phyloP scores from a whole-genome alignment of 2,113 vertebrate genomes.

The Enhydra lutris region DNA sequence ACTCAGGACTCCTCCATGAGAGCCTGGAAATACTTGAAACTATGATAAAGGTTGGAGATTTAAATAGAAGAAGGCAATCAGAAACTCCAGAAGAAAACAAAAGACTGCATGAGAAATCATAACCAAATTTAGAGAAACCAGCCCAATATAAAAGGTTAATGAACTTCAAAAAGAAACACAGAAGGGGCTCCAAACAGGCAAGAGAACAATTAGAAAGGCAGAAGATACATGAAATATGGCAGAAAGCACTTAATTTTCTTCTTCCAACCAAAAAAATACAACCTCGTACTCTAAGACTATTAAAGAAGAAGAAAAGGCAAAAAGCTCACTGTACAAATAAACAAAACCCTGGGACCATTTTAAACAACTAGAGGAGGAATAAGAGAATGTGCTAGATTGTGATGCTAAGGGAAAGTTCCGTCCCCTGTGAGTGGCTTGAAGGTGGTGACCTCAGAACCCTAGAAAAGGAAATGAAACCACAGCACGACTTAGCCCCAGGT shows the following conservation, averaged over 20 bases:
- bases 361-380: neutral
- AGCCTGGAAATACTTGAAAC: neutral
- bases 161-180: neutral
- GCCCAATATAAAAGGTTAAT: neutral
- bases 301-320: neutral
- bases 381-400: neutral
- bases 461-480: constrained; percentile 57
- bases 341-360: neutral
- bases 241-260: neutral
- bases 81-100: neutral
- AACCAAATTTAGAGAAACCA: neutral
- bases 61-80: neutral
- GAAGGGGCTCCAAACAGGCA: neutral
- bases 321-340: neutral
- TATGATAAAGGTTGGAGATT: neutral
- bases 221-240: neutral
- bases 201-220: neutral
- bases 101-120: neutral
- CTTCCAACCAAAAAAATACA: neutral
- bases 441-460: constrained; percentile 53
- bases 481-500: neutral
- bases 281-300: neutral
- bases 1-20: neutral
- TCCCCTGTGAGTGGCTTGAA: constrained; percentile 33
- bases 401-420: constrained; percentile 37